These are phyloP conservation scores for Spilosoma lubricipeda DNA, from an alignment of 2,888 invertebrate genomes.

Conservation along the genomic window DNA sequence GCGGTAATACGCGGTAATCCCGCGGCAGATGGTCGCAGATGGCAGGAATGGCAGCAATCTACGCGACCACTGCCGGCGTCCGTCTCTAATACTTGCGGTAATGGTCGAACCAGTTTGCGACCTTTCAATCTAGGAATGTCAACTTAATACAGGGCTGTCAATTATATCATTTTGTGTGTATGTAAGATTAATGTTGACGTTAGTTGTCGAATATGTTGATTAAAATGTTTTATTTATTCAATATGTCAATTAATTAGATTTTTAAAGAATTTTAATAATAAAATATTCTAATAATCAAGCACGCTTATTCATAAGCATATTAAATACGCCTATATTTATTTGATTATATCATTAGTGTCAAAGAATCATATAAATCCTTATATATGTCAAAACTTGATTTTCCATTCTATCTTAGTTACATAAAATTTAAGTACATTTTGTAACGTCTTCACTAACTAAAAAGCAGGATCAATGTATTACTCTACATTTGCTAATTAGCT, in stretches of 20 bases:
- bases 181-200: not conserved
- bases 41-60: constrained; percentile 65
- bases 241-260: not conserved
- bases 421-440: not conserved
- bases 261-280: not conserved
- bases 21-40: constrained; percentile 57
- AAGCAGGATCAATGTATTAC: not conserved
- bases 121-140: constrained; percentile 71
- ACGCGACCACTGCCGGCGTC: constrained; percentile 66
- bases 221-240: not conserved
- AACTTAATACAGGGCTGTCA: constrained; percentile 56
- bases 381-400: not conserved
- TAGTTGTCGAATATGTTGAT: not conserved
- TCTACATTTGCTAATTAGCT: not conserved
- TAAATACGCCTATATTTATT: not conserved
- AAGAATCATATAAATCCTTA: too few species aligned
- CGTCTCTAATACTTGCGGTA: constrained; percentile 65
- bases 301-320: not conserved
- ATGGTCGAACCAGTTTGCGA: constrained; percentile 68
- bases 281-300: not conserved
- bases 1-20: constrained; percentile 55
- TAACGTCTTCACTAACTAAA: not conserved
- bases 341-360: not conserved
- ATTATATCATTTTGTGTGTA: not conserved
- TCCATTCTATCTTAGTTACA: not conserved